Base-by-base conservation (phyloP, 2,797 vertebrate genomes). In the Lepilemur ruficaudatus region DNA sequence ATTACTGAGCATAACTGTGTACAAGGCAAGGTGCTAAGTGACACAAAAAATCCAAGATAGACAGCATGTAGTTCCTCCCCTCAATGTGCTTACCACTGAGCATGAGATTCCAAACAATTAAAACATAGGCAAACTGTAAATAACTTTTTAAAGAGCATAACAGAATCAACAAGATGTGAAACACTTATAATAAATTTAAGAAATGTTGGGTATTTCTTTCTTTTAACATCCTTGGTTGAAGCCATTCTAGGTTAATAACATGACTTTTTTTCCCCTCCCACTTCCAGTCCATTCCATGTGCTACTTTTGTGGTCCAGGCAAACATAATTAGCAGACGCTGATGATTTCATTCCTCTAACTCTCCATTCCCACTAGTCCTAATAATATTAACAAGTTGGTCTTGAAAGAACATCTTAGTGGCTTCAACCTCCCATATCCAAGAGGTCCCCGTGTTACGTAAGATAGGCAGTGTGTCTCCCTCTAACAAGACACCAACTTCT, bases 381-480 rank as follows among this genome's bases (percentile, higher is more conserved):
- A 89, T 55, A 75, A 91, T 91, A 69, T 93, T 48, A 86, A 88
- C 28, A 88, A 82, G 46, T 65, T 65, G 20, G 86, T 93, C n/a
- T 59, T 81, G 65, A 88, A 94, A 97, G 79, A 94, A 88, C 46
- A 46, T 48, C 38, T 72, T 78, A 59, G 20, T 94, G 76, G 41
- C 22, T 84, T 91, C 83, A 80, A 81, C 25, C 4, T 65, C 35
- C 87, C 30, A 79, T 48, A 86, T 30, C 81, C 63, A 96, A 91
- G 84, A 96, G 57, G 61, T 46, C 14, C 67, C 28, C 48, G 55
- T 55, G 9, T 83, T 79, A 75, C 17, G 20, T 35, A 73, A 85
- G 90, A 38, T 2, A 83, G 46, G 30, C 46, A 69, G 12, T 75
- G 28, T 32, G 73, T 43, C 28, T 70, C 32, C 20, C 32, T 48